phyloP scores from a whole-genome alignment of 2,797 vertebrate genomes.

The Okamejei kenojei region DNA sequence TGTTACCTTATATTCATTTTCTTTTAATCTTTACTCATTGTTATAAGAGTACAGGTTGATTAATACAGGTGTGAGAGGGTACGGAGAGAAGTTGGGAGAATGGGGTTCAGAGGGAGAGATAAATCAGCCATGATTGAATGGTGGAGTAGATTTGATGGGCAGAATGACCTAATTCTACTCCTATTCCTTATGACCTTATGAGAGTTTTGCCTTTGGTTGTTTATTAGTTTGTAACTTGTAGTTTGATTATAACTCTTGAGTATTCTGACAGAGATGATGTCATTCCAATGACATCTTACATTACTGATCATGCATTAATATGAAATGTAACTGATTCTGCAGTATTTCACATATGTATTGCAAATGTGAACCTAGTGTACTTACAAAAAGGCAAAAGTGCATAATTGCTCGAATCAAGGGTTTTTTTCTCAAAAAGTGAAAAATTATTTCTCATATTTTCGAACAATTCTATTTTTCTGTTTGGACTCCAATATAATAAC shows the following conservation, averaged over 20 bases:
- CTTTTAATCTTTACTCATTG: neutral
- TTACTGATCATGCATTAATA: neutral
- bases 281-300: neutral
- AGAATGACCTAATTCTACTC: too few relatives aligned
- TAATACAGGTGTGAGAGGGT: too few relatives aligned
- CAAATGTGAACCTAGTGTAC: neutral
- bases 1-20: neutral
- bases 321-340: neutral
- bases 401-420: neutral
- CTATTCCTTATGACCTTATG: too few relatives aligned
- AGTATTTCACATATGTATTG: neutral
- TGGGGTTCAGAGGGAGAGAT: too few relatives aligned
- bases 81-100: too few relatives aligned
- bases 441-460: neutral
- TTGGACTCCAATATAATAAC: neutral
- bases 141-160: too few relatives aligned
- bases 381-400: neutral
- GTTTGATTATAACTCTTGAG: neutral
- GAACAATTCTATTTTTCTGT: neutral
- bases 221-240: neutral
- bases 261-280: neutral
- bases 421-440: neutral
- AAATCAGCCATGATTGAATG: too few relatives aligned
- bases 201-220: neutral
- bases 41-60: neutral